Conservation (phyloP, 2,797 vertebrate species). For the Takifugu ocellatus region DNA sequence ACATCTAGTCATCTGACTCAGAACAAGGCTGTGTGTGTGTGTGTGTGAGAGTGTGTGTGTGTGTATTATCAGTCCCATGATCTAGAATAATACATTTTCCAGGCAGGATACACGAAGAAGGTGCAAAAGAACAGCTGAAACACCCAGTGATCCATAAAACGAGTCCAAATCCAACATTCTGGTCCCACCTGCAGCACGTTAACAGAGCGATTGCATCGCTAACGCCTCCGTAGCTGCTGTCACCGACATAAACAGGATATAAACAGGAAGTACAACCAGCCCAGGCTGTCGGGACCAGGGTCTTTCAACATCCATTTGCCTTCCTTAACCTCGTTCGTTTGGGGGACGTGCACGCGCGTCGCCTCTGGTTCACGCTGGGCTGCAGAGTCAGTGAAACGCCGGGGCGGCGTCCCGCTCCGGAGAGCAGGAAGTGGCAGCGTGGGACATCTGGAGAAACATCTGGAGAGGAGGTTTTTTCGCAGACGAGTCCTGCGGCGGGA, state of each 20-base stretch:
- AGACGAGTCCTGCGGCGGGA: no score
- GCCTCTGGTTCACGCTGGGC: background rate
- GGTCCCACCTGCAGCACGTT: no score
- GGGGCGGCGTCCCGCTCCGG: constrained; percentile 23
- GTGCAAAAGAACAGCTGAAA: no score
- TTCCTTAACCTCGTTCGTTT: background rate
- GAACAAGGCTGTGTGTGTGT: constrained; percentile 25
- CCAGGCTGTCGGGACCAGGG: background rate
- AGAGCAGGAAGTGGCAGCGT: constrained; percentile 63
- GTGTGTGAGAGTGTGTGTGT: no score
- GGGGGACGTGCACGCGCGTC: background rate
- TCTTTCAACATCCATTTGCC: no score
- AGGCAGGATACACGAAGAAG: no score
- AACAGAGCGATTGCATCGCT: background rate
- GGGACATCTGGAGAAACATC: constrained; percentile 71
- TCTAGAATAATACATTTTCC: no score
- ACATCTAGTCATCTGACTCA: constrained; percentile 51
- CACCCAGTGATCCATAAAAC: no score
- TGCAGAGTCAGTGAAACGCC: constrained; percentile 11
- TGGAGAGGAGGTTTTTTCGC: constrained; percentile 43
- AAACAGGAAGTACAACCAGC: constrained; percentile 40
- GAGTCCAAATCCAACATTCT: background rate
- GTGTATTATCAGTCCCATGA: no score
- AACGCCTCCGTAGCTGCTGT: constrained; percentile 39
- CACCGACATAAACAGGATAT: constrained; percentile 6